Percentiles rank a stretch among this genome's conserved stretches.
Evolutionary conservation across 2,888 invertebrate genomes (phyloP).

Genomic region (Himalopsyche japonica): DNA sequence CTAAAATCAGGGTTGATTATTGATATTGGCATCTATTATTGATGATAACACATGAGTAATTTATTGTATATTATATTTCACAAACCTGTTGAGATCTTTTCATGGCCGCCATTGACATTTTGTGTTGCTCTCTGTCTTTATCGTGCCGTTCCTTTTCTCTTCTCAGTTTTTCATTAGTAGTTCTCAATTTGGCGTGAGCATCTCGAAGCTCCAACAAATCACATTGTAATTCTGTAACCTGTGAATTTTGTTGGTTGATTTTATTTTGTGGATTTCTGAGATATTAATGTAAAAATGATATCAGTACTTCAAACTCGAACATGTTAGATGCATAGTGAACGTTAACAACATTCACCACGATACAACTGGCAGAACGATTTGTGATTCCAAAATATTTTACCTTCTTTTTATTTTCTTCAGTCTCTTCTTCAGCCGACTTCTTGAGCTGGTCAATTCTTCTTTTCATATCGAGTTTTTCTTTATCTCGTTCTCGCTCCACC

Average conservation of each 20-base stretch:
- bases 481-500: conserved; percentile 88
- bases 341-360: no score
- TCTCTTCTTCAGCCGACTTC: conserved; percentile 83
- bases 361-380: no score
- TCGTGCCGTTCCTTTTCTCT: conserved; percentile 86
- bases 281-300: no score
- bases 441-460: conserved; percentile 83
- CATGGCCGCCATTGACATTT: conserved; percentile 54
- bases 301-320: no score
- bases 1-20: no score
- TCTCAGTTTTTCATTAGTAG: conserved; percentile 87
- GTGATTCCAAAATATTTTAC: no score
- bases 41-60: no score
- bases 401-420: conserved; percentile 86
- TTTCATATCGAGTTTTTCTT: conserved; percentile 85
- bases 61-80: background rate
- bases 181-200: conserved; percentile 87
- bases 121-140: conserved; percentile 71
- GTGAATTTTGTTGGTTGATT: background rate
- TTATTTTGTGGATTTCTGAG: background rate
- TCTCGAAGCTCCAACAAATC: conserved; percentile 86
- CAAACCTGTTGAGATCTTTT: conserved; percentile 59
- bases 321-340: no score
- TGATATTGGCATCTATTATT: no score
- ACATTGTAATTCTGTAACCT: conserved; percentile 77